These are phyloP conservation scores for Mnemiopsis leidyi DNA, from an alignment of 37 sponge, comb jelly and placozoan genomes.

Conservation along the genomic window DNA sequence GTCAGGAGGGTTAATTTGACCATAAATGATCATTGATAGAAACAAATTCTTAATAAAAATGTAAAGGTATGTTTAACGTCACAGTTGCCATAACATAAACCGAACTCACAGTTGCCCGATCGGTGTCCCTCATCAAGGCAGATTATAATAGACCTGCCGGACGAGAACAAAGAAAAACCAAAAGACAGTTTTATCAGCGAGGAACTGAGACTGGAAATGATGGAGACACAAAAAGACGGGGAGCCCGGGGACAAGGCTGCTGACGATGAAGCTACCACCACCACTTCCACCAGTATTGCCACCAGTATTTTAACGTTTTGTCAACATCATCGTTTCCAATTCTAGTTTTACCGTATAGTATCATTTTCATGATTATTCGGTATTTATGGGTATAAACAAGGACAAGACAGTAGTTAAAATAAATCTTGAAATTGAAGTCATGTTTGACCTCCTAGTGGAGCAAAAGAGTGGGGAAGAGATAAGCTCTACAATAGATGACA, in stretches of 20 bases:
- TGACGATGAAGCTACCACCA: slow-evolving; percentile 21
- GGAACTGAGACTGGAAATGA: background rate
- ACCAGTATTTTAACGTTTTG: no score
- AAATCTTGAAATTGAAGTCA: no score
- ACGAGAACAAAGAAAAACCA: slow-evolving; percentile 39
- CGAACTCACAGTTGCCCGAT: background rate
- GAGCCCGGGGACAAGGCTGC: background rate
- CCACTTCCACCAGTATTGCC: slow-evolving; percentile 2
- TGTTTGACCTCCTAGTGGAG: background rate
- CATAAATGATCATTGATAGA: no score
- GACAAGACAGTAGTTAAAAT: no score
- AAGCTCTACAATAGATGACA: background rate
- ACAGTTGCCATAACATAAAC: no score
- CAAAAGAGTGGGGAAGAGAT: slow-evolving; percentile 49
- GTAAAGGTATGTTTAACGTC: no score
- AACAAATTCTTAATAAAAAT: no score
- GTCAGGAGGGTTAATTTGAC: no score
- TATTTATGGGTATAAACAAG: no score
- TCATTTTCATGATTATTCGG: no score
- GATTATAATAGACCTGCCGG: slow-evolving; percentile 52
- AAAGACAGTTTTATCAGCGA: slow-evolving; percentile 36
- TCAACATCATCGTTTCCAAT: no score
- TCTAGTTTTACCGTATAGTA: no score
- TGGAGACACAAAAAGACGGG: background rate
- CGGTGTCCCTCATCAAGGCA: slow-evolving; percentile 39